These are phyloP conservation scores for Sarotherodon lohbergeri DNA, from an alignment of 2,113 vertebrate species.

Conservation along the genomic window DNA sequence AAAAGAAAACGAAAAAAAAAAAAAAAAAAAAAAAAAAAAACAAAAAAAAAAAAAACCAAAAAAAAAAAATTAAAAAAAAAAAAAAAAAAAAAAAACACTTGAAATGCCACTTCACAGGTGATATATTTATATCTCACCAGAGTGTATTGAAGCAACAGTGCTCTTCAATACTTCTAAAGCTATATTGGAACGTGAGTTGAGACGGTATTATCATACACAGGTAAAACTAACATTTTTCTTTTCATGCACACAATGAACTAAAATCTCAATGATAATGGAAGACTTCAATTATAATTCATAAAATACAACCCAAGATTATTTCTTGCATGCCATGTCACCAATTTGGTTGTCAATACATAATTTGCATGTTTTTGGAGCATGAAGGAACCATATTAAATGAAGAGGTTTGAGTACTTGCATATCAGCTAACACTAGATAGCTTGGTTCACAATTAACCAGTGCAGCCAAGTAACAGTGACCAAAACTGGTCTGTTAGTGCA, in stretches of 20 bases:
- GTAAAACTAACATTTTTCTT: not conserved
- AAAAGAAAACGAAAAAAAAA: too few species aligned
- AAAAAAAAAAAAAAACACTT: not conserved
- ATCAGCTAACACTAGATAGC: too few species aligned
- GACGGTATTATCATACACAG: accelerated
- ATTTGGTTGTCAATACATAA: not conserved
- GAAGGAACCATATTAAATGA: too few species aligned
- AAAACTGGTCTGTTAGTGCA: too few species aligned
- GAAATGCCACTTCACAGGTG: not conserved
- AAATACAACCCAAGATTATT: not conserved
- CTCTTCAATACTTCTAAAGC: not conserved
- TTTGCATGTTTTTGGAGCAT: not conserved
- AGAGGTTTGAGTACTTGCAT: too few species aligned
- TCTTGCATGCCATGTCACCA: accelerated
- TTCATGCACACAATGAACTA: not conserved
- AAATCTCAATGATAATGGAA: not conserved
- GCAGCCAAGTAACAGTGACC: too few species aligned
- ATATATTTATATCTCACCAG: not conserved
- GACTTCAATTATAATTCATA: not conserved
- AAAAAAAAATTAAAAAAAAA: too few species aligned
- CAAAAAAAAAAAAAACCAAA: too few species aligned
- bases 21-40: too few species aligned
- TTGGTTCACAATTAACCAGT: too few species aligned
- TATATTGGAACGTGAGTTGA: not conserved
- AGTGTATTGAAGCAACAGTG: not conserved